Percentiles rank a stretch among this genome's conserved stretches.
Evolutionary conservation across 2,797 vertebrate genomes (phyloP).

Genomic region (Anguilla megastoma): DNA sequence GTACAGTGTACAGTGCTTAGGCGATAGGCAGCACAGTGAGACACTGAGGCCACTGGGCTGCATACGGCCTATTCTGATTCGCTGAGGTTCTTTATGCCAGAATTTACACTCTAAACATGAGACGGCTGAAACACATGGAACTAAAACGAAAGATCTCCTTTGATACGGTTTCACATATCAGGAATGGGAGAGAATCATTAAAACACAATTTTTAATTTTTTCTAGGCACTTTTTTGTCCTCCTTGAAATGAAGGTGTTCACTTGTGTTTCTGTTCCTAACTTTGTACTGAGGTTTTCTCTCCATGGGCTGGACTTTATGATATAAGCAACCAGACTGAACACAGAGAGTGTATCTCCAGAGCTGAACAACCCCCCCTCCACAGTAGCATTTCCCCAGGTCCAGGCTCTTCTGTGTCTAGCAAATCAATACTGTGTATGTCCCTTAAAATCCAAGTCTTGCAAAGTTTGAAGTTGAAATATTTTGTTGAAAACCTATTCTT

Average conservation of each 20-base stretch:
- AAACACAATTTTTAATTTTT: background rate
- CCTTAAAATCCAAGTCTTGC: constrained; percentile 20
- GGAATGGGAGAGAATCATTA: background rate
- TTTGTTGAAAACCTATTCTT: background rate
- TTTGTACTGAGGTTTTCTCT: background rate
- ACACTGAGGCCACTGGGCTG: background rate
- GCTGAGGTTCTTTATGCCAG: background rate
- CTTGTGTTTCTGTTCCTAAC: background rate
- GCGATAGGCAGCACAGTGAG: background rate
- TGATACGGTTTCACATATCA: background rate
- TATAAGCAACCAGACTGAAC: background rate
- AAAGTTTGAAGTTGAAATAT: background rate
- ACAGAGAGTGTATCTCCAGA: background rate
- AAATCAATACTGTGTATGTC: background rate
- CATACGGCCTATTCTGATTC: background rate
- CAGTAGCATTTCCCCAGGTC: background rate
- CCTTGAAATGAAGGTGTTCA: background rate
- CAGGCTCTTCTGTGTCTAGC: background rate
- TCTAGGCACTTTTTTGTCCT: background rate
- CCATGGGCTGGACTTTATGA: background rate
- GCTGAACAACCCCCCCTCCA: background rate
- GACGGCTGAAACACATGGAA: background rate
- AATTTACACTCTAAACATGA: background rate
- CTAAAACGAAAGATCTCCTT: background rate
- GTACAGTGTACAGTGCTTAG: background rate